phyloP scores from a whole-genome alignment of 2,113 vertebrate genomes.

The Tachuris rubrigastra region DNA sequence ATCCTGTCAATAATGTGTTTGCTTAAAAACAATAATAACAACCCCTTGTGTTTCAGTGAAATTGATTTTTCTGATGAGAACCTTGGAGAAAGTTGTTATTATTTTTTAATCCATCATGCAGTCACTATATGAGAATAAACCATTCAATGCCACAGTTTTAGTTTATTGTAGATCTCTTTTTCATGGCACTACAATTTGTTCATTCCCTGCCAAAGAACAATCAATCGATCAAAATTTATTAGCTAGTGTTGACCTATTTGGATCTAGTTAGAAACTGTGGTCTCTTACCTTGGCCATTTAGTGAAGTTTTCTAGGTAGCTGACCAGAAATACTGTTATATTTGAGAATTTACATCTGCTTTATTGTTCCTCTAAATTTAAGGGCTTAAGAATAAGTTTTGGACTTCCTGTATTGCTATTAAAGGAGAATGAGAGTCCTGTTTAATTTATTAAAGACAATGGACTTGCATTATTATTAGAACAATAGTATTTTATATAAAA shows the following conservation, averaged over 20 bases:
- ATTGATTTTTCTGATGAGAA: constrained; percentile 48
- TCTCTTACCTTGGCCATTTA: not conserved
- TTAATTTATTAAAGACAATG: constrained; percentile 62
- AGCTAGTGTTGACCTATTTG: not conserved
- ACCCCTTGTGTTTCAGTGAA: not conserved
- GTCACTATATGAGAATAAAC: not conserved
- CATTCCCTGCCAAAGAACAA: not conserved
- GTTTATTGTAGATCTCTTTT: not conserved
- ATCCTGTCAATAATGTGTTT: not conserved
- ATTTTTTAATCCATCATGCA: not conserved
- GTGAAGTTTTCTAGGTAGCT: not conserved
- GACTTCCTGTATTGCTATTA: constrained; percentile 39
- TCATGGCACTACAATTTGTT: not conserved
- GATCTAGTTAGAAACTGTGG: constrained; percentile 6
- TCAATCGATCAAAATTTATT: constrained; percentile 39
- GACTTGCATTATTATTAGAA: constrained; percentile 39
- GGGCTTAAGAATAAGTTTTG: not conserved
- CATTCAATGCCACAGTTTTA: not conserved
- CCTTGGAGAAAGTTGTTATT: not conserved
- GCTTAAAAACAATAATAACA: constrained; percentile 6
- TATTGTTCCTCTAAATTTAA: constrained; percentile 26
- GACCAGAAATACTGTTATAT: constrained; percentile 25
- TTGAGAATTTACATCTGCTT: constrained; percentile 16
- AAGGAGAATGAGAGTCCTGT: constrained; percentile 7
- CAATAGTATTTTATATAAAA: constrained; percentile 35